Percentiles rank a stretch among this genome's conserved stretches.
These are phyloP conservation scores for Steatocranus sp. DNA, from an alignment of 2,797 vertebrate genomes.

Conservation along the genomic window DNA sequence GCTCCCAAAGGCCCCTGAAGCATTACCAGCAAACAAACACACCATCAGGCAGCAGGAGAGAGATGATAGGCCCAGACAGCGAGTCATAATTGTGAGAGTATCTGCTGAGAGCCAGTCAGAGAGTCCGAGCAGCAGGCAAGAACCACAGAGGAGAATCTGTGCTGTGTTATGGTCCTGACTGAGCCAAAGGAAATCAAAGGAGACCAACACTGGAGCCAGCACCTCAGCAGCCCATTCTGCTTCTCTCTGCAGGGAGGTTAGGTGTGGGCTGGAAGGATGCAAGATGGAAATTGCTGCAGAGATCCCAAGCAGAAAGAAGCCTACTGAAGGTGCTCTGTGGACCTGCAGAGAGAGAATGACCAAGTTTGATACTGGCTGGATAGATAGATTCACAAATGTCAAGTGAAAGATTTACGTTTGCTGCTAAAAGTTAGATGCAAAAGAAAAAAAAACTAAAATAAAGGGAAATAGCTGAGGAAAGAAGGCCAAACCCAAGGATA, in stretches of 20 bases:
- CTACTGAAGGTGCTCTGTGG: slow-evolving; percentile 75
- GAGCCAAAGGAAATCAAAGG: slow-evolving; percentile 78
- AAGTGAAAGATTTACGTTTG: neutral
- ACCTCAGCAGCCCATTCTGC: slow-evolving; percentile 63
- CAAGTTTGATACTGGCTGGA: neutral
- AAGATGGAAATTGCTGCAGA: slow-evolving; percentile 57
- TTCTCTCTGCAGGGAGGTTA: slow-evolving; percentile 58
- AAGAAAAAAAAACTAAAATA: neutral
- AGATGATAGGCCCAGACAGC: slow-evolving; percentile 71
- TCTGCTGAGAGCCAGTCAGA: slow-evolving; percentile 70
- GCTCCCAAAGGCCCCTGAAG: slow-evolving; percentile 60
- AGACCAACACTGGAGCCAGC: slow-evolving; percentile 64
- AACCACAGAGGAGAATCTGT: slow-evolving; percentile 65
- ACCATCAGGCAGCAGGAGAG: slow-evolving; percentile 75
- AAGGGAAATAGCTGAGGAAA: neutral
- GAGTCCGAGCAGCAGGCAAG: slow-evolving; percentile 63
- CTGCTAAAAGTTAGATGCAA: neutral
- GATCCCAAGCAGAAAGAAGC: slow-evolving; percentile 66
- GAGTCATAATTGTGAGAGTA: slow-evolving; percentile 62
- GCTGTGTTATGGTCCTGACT: slow-evolving; percentile 74
- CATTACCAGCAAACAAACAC: slow-evolving; percentile 72
- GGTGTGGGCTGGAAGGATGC: slow-evolving; percentile 19
- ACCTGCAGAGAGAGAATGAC: slow-evolving; percentile 42
- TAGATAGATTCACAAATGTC: neutral
- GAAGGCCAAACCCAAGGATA: neutral